Evolutionary conservation across 1,140 invertebrate species (phyloP), one percentile per base, ranked within the genome.

Genomic region (Halesus radiatus): DNA sequence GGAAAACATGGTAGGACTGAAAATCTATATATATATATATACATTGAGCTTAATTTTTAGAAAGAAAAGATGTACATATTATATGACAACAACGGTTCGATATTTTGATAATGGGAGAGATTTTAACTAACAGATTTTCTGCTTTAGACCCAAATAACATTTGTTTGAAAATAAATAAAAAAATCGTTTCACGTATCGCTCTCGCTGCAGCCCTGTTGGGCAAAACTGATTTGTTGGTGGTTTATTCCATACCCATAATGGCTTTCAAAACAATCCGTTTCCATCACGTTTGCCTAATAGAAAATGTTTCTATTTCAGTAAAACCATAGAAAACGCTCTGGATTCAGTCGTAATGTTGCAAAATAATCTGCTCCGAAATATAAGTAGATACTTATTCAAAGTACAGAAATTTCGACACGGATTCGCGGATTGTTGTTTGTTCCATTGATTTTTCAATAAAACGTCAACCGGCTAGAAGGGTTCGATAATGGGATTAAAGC

Each of bases 371-470:
- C 26, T 29, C 4, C n/a, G 62, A n/a, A 29, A 66, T 29, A 29
- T 22, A 66, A 32, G 22, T 66, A n/a, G n/a, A n/a, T n/a, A n/a
- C n/a, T n/a, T n/a, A 26, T 37, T 45, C 37, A 13, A 10, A 45
- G 37, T 1, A 13, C 13, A 45, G 13, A 5, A 45, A 13, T 45
- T 45, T 45, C 37, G 1, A 66, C 23, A 66, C 10, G 26, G 22
- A 26, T n/a, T 32, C 23, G 26, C 1, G 29, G 23, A 66, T 37
- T 66, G 15, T 66, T 26, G 62, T 66, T 66, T 66, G 62, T 66
- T 26, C 29, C n/a, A 37, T 26, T 26, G 62, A 66, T 66, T 66
- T 66, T 66, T 66, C 22, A 66, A 29, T 16, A 32, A 66, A 22
- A 1, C 15, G 15, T 66, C 23, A 66, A 66, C 8, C 29, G 16